Conservation (phyloP, 2,888 invertebrate genomes). For the Brassicogethes aeneus region DNA sequence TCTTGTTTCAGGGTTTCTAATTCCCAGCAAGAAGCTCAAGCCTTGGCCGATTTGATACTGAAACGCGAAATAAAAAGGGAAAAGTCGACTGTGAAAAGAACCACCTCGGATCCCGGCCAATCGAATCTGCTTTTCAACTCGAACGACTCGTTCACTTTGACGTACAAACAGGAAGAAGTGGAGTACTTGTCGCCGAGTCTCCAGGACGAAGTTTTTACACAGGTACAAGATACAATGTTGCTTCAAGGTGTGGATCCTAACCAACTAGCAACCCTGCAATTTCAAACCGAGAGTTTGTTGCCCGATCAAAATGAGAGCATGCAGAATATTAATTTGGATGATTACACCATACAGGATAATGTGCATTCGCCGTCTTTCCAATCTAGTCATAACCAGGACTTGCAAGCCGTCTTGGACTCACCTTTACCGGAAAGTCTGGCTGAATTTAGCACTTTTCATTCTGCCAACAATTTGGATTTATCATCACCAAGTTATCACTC, state of each 20-base stretch:
- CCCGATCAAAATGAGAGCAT: slow-evolving; percentile 55
- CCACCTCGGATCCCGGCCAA: slow-evolving; percentile 61
- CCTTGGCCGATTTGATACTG: slow-evolving; percentile 65
- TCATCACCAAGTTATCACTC: slow-evolving; percentile 41
- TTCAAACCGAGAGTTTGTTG: slow-evolving; percentile 43
- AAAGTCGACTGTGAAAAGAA: slow-evolving; percentile 62
- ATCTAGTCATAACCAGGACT: slow-evolving; percentile 52
- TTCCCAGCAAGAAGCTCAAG: slow-evolving; percentile 61
- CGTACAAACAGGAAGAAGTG: slow-evolving; percentile 53
- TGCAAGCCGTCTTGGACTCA: slow-evolving; percentile 69
- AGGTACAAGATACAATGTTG: slow-evolving; percentile 60
- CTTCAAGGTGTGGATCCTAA: slow-evolving; percentile 57
- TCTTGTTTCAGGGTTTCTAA: slow-evolving; percentile 38
- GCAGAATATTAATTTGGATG: slow-evolving; percentile 54
- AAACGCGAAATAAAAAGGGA: slow-evolving; percentile 69
- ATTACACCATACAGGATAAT: slow-evolving; percentile 52
- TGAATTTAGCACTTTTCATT: slow-evolving; percentile 74
- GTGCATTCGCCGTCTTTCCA: slow-evolving; percentile 45
- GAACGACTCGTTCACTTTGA: slow-evolving; percentile 52
- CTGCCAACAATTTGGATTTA: slow-evolving; percentile 36
- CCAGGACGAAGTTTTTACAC: slow-evolving; percentile 70
- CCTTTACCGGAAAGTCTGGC: slow-evolving; percentile 71
- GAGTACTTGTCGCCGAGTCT: slow-evolving; percentile 56
- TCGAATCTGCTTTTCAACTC: slow-evolving; percentile 50
- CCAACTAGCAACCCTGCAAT: slow-evolving; percentile 43